Conservation (phyloP, 2,888 invertebrate species). For the Eupithecia subumbrata region DNA sequence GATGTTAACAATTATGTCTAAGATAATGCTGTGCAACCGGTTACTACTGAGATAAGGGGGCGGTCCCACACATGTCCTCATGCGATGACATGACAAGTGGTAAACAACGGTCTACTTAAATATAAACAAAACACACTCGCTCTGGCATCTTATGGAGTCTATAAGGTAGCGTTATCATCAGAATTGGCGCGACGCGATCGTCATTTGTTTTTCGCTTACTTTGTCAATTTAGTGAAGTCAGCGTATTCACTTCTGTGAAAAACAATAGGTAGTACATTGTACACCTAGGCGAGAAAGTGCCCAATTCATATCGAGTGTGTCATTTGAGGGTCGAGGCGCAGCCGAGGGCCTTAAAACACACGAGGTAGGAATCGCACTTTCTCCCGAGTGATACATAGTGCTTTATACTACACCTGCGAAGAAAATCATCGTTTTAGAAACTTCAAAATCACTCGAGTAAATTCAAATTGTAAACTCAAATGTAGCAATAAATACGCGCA, state of each 20-base stretch:
- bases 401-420: no score
- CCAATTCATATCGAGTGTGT: no score
- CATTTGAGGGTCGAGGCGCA: no score
- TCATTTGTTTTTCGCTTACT: not conserved
- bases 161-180: not conserved
- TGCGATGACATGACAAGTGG: conserved; percentile 35
- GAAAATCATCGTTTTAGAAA: no score
- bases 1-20: not conserved
- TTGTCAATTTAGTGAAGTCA: not conserved
- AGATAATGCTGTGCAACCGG: not conserved
- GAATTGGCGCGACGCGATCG: not conserved
- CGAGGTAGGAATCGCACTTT: no score
- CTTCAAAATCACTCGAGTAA: no score
- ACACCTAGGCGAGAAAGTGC: no score
- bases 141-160: not conserved
- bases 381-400: no score
- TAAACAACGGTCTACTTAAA: conserved; percentile 49
- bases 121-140: not conserved
- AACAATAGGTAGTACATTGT: no score
- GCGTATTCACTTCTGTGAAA: not conserved
- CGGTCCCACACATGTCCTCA: conserved; percentile 53
- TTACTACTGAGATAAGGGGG: conserved; percentile 54
- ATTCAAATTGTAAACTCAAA: no score
- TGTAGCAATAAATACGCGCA: no score
- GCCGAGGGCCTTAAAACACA: no score